Evolutionary conservation across 2,888 invertebrate genomes (phyloP).

Genomic region (Philereme transversata): DNA sequence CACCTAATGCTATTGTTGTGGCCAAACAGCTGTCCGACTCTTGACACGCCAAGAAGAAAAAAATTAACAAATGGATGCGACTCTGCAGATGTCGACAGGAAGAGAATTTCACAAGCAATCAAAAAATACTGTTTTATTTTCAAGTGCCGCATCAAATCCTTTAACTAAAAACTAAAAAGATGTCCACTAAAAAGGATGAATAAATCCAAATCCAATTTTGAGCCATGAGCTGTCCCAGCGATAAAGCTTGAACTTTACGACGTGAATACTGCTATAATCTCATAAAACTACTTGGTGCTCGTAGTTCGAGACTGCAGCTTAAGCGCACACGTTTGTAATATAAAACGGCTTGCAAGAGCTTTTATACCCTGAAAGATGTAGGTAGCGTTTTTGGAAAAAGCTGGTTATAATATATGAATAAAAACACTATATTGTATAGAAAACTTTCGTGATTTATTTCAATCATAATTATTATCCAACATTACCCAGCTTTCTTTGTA

Average conservation of each 20-base stretch:
- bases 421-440: no score
- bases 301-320: conserved; percentile 2
- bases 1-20: no score
- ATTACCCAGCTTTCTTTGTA: no score
- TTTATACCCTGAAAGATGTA: not conserved
- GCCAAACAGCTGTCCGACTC: no score
- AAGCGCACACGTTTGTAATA: conserved; percentile 3
- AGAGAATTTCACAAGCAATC: not conserved
- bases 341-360: conserved; percentile 5
- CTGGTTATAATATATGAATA: no score
- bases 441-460: no score
- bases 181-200: not conserved
- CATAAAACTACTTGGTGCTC: conserved; percentile 7
- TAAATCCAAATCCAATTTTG: conserved; percentile 9
- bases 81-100: not conserved
- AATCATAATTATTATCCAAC: no score
- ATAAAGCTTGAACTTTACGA: conserved; percentile 7
- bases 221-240: not conserved
- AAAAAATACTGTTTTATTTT: not conserved
- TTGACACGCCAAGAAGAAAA: no score
- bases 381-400: no score
- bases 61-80: no score
- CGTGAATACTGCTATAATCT: conserved; percentile 3
- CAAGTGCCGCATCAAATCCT: not conserved
- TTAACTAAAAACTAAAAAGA: not conserved